Conservation (phyloP, 2,888 invertebrate species). For the Nephrotoma flavescens region DNA sequence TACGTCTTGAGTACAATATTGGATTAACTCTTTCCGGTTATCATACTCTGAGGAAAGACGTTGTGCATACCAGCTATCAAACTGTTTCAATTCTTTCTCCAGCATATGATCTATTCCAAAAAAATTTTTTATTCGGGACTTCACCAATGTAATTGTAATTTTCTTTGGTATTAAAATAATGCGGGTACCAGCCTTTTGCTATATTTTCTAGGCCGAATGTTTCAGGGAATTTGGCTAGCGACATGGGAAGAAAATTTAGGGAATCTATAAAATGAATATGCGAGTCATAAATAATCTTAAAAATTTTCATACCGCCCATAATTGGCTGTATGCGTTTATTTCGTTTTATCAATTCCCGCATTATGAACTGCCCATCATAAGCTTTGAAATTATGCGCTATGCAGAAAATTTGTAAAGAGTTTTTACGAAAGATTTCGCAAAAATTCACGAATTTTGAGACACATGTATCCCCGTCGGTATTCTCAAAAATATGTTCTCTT, state of each 20-base stretch:
- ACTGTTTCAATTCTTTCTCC: too few relatives aligned
- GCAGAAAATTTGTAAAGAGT: not conserved
- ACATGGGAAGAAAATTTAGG: not conserved
- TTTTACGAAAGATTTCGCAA: not conserved
- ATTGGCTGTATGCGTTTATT: not conserved
- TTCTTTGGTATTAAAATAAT: too few relatives aligned
- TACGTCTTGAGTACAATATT: too few relatives aligned
- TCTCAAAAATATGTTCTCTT: not conserved
- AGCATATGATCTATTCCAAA: too few relatives aligned
- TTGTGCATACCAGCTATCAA: too few relatives aligned
- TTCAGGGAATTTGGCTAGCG: not conserved
- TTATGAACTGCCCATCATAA: too few relatives aligned
- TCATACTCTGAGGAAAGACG: too few relatives aligned
- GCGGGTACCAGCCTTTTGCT: too few relatives aligned
- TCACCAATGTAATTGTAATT: too few relatives aligned
- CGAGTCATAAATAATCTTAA: not conserved
- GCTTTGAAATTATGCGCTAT: not conserved
- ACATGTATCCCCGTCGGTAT: not conserved
- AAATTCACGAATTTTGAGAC: not conserved
- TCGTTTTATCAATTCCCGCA: not conserved
- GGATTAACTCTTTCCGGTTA: too few relatives aligned
- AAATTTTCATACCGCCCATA: not conserved
- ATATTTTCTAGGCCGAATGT: too few relatives aligned
- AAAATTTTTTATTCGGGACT: too few relatives aligned
- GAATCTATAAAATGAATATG: not conserved